Evolutionary conservation across 2,797 vertebrate species (phyloP).

Genomic region (Gallirallus australis): DNA sequence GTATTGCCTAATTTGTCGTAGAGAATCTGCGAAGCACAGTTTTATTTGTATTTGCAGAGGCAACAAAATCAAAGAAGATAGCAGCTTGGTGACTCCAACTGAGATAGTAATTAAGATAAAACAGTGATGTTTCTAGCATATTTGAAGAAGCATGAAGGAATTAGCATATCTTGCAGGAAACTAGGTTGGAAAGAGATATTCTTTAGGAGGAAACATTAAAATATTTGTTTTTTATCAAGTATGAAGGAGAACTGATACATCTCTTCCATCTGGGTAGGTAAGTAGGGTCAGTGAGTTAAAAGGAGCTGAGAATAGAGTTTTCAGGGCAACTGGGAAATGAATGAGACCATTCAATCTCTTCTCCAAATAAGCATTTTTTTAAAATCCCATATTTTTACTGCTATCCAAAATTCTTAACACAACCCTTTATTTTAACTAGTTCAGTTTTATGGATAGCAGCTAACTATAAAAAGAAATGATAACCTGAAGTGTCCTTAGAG

Average conservation of each 20-base stretch:
- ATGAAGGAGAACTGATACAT: neutral
- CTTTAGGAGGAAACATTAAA: neutral
- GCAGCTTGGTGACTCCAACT: neutral
- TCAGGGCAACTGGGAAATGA: neutral
- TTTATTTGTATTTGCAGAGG: neutral
- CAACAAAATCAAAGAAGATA: constrained; percentile 2
- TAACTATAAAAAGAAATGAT: neutral
- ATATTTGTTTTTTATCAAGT: neutral
- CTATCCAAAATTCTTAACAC: neutral
- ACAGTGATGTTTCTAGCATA: neutral
- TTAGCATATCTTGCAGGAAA: neutral
- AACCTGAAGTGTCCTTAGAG: neutral
- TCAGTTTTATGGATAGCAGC: neutral
- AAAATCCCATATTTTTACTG: neutral
- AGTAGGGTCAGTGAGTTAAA: neutral
- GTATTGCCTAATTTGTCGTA: neutral
- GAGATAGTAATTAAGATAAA: constrained; percentile 47
- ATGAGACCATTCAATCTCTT: neutral
- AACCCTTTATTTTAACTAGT: neutral
- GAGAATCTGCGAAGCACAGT: neutral
- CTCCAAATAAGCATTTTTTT: neutral
- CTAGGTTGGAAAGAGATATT: neutral
- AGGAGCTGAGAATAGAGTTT: neutral
- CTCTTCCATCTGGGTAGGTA: neutral
- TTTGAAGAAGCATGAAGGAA: neutral